These are phyloP conservation scores for Meriones psammophilus DNA, from an alignment of 2,797 vertebrate genomes.

Conservation along the genomic window DNA sequence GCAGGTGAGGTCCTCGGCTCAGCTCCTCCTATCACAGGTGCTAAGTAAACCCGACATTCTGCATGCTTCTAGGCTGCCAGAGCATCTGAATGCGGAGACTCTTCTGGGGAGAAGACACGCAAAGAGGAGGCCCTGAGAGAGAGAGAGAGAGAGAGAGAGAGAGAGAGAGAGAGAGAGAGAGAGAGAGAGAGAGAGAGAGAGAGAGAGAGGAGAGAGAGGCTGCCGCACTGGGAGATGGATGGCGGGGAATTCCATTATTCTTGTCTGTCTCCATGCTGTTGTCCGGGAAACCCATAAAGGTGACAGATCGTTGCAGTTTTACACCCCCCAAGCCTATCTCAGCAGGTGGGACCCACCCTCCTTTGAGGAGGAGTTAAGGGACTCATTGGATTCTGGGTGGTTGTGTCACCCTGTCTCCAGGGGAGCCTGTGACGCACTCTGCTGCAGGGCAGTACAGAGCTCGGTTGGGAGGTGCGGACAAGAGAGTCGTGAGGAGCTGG, in stretches of 20 bases:
- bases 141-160: too few species aligned
- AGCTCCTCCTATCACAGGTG: background rate
- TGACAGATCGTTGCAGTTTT: background rate
- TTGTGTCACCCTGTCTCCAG: background rate
- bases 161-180: too few species aligned
- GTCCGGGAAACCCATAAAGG: slow-evolving; percentile 57
- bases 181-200: too few species aligned
- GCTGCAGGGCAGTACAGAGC: slow-evolving; percentile 41
- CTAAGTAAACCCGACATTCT: background rate
- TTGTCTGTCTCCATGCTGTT: background rate
- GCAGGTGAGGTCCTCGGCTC: background rate
- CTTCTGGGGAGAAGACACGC: background rate
- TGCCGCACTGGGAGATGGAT: background rate
- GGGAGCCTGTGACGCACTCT: background rate
- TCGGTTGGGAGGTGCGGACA: background rate
- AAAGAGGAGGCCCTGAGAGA: background rate
- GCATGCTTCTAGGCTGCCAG: background rate
- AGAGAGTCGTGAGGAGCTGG: background rate
- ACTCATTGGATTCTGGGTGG: background rate
- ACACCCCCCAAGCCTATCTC: background rate
- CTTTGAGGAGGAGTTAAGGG: background rate
- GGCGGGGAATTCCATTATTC: slow-evolving; percentile 24
- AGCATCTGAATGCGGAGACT: background rate
- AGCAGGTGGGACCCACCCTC: background rate
- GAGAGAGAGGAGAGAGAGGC: background rate